These are phyloP conservation scores for Anneissia japonica DNA, from an alignment of 35 echinoderm and acorn worm species.

Conservation along the genomic window DNA sequence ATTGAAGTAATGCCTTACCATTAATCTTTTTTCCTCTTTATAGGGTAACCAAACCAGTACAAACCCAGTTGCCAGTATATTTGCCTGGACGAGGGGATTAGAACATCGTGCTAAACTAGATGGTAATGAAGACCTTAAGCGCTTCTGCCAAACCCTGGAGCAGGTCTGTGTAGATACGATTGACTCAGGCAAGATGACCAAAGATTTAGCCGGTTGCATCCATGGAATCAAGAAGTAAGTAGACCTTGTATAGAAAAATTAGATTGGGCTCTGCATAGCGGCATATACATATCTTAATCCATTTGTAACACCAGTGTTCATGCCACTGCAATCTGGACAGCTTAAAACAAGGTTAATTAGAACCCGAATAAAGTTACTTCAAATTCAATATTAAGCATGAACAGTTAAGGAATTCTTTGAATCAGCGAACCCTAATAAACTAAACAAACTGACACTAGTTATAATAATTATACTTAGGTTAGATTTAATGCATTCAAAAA, in stretches of 20 bases:
- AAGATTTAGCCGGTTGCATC: conserved; percentile 94
- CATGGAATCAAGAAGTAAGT: conserved; percentile 96
- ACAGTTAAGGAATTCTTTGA: no score
- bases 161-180: conserved; percentile 90
- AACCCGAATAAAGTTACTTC: no score
- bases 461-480: no score
- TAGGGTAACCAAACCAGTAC: conserved; percentile 95
- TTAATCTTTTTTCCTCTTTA: background rate
- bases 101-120: conserved; percentile 95
- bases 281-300: background rate
- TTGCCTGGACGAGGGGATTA: conserved; percentile 92
- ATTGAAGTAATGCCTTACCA: no score
- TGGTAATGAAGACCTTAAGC: conserved; percentile 68
- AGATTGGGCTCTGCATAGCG: background rate
- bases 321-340: background rate
- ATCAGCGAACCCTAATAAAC: no score
- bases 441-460: no score
- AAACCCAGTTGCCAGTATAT: conserved; percentile 97
- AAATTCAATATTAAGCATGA: no score
- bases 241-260: no score
- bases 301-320: background rate
- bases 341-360: no score
- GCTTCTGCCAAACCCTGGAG: conserved; percentile 69
- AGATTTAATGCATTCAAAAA: no score
- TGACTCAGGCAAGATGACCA: conserved; percentile 89